A percentile compares a stretch with the other conserved stretches of the same genome.
phyloP scores from a whole-genome alignment of 2,888 invertebrate genomes.

The Panzeria rudis region DNA sequence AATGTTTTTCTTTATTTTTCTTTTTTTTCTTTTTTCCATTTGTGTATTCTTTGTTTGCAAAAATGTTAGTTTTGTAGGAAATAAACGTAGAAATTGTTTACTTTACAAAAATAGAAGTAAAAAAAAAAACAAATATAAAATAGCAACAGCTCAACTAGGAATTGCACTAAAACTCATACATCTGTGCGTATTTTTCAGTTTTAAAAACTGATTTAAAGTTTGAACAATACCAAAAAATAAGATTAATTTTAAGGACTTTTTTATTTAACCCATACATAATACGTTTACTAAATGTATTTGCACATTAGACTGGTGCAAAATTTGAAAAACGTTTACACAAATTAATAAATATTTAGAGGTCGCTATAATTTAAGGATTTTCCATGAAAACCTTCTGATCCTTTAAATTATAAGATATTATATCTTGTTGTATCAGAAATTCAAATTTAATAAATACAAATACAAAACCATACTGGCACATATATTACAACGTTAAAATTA shows the following conservation, averaged over 20 bases:
- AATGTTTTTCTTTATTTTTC: slow-evolving; percentile 10
- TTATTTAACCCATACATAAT: too few relatives aligned
- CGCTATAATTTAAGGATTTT: too few relatives aligned
- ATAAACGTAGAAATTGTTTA: slow-evolving; percentile 33
- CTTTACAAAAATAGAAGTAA: background rate
- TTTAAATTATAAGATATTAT: too few relatives aligned
- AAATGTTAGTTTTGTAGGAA: slow-evolving; percentile 49
- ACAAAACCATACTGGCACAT: too few relatives aligned
- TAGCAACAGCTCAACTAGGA: slow-evolving; percentile 13
- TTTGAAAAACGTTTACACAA: too few relatives aligned
- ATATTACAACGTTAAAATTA: too few relatives aligned
- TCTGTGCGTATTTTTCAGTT: background rate
- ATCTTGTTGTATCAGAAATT: too few relatives aligned
- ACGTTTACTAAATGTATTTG: too few relatives aligned
- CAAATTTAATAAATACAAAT: too few relatives aligned
- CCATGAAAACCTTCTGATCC: too few relatives aligned
- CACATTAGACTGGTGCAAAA: too few relatives aligned
- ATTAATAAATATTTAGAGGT: too few relatives aligned
- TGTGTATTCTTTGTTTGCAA: slow-evolving; percentile 16
- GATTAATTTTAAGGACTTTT: background rate
- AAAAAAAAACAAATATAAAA: slow-evolving; percentile 32
- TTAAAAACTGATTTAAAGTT: background rate
- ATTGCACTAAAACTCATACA: background rate
- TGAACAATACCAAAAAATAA: background rate
- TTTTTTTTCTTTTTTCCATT: background rate